These are phyloP conservation scores for Natator depressus DNA, from an alignment of 2,113 vertebrate species.

Conservation along the genomic window DNA sequence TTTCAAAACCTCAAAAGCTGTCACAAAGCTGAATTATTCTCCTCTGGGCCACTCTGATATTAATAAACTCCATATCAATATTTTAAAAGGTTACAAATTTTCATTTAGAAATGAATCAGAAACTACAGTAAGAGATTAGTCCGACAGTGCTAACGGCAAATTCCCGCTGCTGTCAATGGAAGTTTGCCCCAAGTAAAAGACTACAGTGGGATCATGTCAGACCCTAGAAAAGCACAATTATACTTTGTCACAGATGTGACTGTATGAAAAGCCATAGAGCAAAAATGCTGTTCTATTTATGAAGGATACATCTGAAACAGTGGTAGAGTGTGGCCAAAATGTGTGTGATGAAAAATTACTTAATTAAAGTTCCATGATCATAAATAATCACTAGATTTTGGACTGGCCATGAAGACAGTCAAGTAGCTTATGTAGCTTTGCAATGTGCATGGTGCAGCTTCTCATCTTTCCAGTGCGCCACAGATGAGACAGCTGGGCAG, in stretches of 20 bases:
- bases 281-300: not conserved
- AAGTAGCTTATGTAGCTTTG: slow-evolving; percentile 4
- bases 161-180: not conserved
- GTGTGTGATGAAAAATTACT: not conserved
- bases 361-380: not conserved
- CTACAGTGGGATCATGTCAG: fast-evolving
- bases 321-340: not conserved
- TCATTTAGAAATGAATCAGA: not conserved
- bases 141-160: not conserved
- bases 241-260: not conserved
- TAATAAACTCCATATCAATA: not conserved
- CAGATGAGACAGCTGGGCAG: slow-evolving; percentile 66
- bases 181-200: not conserved
- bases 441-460: not conserved
- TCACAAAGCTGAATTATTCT: not conserved
- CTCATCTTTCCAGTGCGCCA: slow-evolving; percentile 21
- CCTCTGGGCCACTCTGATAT: fast-evolving
- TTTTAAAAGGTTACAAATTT: not conserved
- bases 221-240: not conserved
- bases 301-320: not conserved
- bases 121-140: not conserved
- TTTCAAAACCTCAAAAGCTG: not conserved
- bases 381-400: not conserved
- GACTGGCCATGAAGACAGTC: not conserved
- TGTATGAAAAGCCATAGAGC: not conserved